Conservation (phyloP, 1,140 invertebrate species). For the Solen grandis region DNA sequence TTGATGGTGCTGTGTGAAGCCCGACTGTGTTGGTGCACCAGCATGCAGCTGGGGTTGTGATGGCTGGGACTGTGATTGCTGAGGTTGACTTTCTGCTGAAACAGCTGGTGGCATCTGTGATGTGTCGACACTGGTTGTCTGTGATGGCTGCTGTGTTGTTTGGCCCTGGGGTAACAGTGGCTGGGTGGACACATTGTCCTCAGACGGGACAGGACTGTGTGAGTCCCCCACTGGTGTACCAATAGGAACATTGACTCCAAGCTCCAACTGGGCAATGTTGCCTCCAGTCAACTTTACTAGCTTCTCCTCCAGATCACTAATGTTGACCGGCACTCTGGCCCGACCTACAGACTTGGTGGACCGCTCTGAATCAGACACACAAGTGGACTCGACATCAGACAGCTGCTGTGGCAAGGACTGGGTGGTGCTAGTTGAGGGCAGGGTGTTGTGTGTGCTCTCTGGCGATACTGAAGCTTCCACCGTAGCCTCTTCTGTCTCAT, state of each 20-base stretch:
- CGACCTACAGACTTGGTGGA: conserved; percentile 56
- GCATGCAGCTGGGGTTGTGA: conserved; percentile 11
- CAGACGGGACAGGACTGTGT: conserved; percentile 36
- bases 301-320: conserved; percentile 71
- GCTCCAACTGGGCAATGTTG: conserved; percentile 10
- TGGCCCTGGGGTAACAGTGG: conserved; percentile 3
- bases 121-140: too few relatives aligned
- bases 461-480: conserved; percentile 57
- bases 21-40: conserved; percentile 14
- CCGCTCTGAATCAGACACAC: conserved; percentile 61
- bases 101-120: too few relatives aligned
- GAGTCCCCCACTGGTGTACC: not conserved
- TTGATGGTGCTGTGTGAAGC: conserved; percentile 1
- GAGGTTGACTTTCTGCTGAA: too few relatives aligned
- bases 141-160: not conserved
- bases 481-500: conserved; percentile 68
- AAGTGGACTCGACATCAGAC: conserved; percentile 55
- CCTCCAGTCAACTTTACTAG: conserved; percentile 64
- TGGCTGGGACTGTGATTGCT: conserved; percentile 10
- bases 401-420: conserved; percentile 18
- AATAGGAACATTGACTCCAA: not conserved
- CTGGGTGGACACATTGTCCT: conserved; percentile 32
- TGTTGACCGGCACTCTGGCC: conserved; percentile 69
- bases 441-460: conserved; percentile 56
- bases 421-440: conserved; percentile 46